These are phyloP conservation scores for Cebidichthys violaceus DNA, from an alignment of 2,113 vertebrate species.

Conservation along the genomic window DNA sequence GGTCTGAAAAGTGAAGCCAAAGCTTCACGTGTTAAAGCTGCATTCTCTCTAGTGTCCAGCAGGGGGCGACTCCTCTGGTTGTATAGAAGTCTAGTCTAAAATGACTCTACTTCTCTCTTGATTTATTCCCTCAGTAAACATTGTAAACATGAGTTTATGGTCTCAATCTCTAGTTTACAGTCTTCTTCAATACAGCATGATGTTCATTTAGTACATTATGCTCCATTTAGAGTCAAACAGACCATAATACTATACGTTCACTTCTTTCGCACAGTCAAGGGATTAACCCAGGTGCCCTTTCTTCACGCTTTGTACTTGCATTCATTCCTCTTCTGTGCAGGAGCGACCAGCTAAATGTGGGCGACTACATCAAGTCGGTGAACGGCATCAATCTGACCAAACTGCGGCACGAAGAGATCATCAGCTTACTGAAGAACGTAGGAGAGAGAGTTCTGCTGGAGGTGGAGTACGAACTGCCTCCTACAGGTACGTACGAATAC, in stretches of 20 bases:
- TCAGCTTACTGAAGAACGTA: conserved; percentile 95
- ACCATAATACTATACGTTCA: neutral
- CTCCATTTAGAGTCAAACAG: no score
- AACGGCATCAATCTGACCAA: conserved; percentile 97
- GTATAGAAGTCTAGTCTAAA: neutral
- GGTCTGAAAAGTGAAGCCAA: no score
- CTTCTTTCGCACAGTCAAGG: neutral
- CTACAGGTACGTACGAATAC: conserved; percentile 83
- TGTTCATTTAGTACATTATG: no score
- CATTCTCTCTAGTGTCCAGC: neutral
- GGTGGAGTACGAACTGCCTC: conserved; percentile 96
- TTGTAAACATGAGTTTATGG: no score
- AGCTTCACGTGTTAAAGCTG: no score
- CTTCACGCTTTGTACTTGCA: neutral
- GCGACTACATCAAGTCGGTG: conserved; percentile 97
- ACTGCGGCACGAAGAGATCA: conserved; percentile 97
- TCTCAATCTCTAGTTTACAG: no score
- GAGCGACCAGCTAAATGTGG: conserved; percentile 95
- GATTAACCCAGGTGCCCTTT: neutral
- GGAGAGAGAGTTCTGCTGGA: conserved; percentile 96
- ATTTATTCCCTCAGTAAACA: no score
- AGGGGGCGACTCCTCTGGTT: neutral
- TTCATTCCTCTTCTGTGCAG: conserved; percentile 65
- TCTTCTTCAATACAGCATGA: no score
- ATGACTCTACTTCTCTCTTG: no score